Base-by-base conservation (phyloP, 2,797 vertebrate species). In the Allenopithecus nigroviridis region DNA sequence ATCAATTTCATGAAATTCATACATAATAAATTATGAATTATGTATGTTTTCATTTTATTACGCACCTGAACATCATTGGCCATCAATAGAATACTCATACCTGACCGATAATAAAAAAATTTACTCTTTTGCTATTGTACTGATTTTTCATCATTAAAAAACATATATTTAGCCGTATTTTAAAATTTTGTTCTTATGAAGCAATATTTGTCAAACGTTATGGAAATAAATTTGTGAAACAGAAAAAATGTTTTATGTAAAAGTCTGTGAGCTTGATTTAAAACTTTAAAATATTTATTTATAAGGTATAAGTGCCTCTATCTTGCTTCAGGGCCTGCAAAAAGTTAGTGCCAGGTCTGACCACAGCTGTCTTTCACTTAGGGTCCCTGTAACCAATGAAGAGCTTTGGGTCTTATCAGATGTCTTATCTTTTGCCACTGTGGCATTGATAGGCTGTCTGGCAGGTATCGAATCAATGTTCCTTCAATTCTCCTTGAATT, bases 101-200 rank as follows among this genome's bases (percentile, higher is more conserved):
- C 19, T 87, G 19, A 95, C n/a, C 75, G 78, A 53, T 78, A 81
- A 57, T n/a, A 46, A 79, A 61, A 7, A 61, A 53, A 92, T 86
- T 86, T 78, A 39, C 41, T 55, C 43, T 96, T 81, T 85, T 70
- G 59, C n/a, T 94, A 89, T 75, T 94, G 88, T 76, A 59, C 41
- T 64, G 74, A 70, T 26, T 93, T 91, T 75, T 4, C 79, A 6
- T 36, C 33, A 39, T 26, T 48, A 74, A 94, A 93, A 55, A 16
- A 8, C 19, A 64, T n/a, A 57, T 78, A 81, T 70, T 70, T 89
- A 48, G 9, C 76, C 8, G 14, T 61, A 30, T 76, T 55, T 36
- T 22, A 80, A 12, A 19, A 72, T 48, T 68, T 68, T 76, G 11
- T 89, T 84, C 12, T 53, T 84, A 59, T 76, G 36, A 88, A 74